phyloP scores from a whole-genome alignment of 2,797 vertebrate species.

The Manis javanica region DNA sequence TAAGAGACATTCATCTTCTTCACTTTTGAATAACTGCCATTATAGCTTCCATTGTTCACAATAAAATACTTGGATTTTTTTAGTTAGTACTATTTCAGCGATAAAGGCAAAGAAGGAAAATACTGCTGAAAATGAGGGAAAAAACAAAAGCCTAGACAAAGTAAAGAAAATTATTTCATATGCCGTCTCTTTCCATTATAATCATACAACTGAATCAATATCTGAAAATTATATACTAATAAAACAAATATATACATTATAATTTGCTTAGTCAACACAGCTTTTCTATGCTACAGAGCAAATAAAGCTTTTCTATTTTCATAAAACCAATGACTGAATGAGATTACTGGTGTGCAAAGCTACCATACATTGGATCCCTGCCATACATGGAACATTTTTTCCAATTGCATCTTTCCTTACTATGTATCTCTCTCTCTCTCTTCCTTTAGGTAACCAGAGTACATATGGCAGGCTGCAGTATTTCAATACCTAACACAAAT shows the following conservation, averaged over 20 bases:
- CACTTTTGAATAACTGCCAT: neutral
- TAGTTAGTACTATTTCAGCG: neutral
- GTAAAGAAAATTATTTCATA: constrained; percentile 51
- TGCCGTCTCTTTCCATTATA: neutral
- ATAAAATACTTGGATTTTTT: constrained; percentile 9
- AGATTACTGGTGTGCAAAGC: neutral
- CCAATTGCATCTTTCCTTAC: neutral
- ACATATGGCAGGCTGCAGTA: constrained; percentile 7
- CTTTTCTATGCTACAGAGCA: neutral
- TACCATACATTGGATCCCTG: neutral
- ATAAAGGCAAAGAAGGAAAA: constrained; percentile 10
- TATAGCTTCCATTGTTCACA: neutral
- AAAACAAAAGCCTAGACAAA: neutral
- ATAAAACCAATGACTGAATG: constrained; percentile 29
- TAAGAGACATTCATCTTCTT: neutral
- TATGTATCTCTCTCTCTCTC: constrained; percentile 25
- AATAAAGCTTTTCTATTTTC: constrained; percentile 33
- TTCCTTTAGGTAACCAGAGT: neutral
- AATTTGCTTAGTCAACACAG: neutral
- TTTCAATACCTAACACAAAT: constrained; percentile 43
- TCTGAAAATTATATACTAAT: neutral
- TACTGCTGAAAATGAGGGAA: neutral
- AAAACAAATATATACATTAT: constrained; percentile 15
- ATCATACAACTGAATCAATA: neutral
- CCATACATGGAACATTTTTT: neutral